These are phyloP conservation scores for Brassicogethes aeneus DNA, from an alignment of 2,888 invertebrate species.

Conservation along the genomic window DNA sequence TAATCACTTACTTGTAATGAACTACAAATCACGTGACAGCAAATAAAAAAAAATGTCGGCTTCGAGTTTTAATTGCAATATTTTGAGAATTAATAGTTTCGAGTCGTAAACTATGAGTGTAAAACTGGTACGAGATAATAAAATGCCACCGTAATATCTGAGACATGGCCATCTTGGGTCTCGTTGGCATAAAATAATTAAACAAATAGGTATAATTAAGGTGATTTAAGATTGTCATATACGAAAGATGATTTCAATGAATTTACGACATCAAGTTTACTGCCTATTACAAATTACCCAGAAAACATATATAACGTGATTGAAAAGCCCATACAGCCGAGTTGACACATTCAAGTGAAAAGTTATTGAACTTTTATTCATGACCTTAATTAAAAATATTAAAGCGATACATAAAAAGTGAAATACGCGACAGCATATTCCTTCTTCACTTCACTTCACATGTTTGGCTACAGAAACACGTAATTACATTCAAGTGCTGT, in stretches of 20 bases:
- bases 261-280: slow-evolving; percentile 7
- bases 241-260: slow-evolving; percentile 10
- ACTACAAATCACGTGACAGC: no score
- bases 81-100: not conserved
- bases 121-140: not conserved
- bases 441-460: not conserved
- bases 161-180: not conserved
- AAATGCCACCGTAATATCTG: not conserved
- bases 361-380: slow-evolving; percentile 7
- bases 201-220: slow-evolving; percentile 16
- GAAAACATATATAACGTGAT: not conserved
- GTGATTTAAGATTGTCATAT: slow-evolving; percentile 15
- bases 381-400: slow-evolving; percentile 4
- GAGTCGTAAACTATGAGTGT: not conserved
- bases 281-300: slow-evolving; percentile 1
- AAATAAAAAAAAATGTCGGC: not conserved
- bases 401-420: not conserved
- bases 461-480: not conserved
- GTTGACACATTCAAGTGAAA: slow-evolving; percentile 7
- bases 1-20: no score
- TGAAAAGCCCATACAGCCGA: slow-evolving; percentile 1
- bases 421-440: not conserved
- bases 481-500: not conserved
- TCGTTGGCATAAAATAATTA: slow-evolving; percentile 11
- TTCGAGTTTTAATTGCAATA: not conserved